These are phyloP conservation scores for Orchesellides sinensis DNA, from an alignment of 2,888 invertebrate species.

Conservation along the genomic window DNA sequence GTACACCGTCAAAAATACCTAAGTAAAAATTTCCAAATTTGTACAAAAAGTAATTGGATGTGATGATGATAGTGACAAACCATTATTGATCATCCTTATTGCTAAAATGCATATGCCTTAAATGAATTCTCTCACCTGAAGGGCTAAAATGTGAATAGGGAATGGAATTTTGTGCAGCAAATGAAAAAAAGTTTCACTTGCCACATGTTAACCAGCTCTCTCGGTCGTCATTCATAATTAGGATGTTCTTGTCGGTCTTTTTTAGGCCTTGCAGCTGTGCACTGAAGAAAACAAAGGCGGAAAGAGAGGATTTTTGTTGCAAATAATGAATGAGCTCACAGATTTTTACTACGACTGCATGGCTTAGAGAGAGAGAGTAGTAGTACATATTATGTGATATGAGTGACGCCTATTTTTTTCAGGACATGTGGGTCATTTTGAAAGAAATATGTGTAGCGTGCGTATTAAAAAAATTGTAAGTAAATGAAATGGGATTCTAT, in stretches of 20 bases:
- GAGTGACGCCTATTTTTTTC: not conserved
- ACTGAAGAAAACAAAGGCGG: not conserved
- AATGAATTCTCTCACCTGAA: not conserved
- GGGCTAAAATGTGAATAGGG: not conserved
- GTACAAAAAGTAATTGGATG: conserved; percentile 5
- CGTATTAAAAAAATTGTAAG: not conserved
- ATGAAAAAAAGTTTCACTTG: conserved; percentile 4
- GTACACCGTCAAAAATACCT: not conserved
- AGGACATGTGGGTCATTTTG: conserved; percentile 53
- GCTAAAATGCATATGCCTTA: not conserved
- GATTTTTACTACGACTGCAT: not conserved
- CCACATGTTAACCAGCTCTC: not conserved
- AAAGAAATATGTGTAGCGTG: not conserved
- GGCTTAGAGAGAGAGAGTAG: not conserved
- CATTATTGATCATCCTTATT: not conserved
- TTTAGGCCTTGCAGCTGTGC: not conserved
- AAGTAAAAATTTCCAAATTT: not conserved
- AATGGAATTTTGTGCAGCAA: not conserved
- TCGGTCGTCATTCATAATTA: not conserved
- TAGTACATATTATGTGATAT: not conserved
- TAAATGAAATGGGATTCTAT: not conserved
- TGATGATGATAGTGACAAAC: not conserved
- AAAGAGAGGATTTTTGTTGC: not conserved
- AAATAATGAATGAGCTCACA: conserved; percentile 15
- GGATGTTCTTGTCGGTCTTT: not conserved